Base-by-base conservation (phyloP, 2,797 vertebrate species). In the Simalia tracyae region DNA sequence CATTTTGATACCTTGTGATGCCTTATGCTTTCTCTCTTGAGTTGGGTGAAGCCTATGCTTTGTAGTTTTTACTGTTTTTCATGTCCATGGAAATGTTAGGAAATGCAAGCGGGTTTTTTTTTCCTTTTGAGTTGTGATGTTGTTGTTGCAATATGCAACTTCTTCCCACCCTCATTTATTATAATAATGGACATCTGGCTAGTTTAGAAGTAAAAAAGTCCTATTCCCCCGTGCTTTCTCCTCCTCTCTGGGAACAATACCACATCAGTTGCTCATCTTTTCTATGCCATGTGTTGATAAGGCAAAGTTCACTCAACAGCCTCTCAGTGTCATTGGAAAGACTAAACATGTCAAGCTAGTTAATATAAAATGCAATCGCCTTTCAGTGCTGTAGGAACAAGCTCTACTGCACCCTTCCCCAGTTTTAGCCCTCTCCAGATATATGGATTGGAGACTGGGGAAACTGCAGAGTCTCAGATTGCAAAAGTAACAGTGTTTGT, bases 281-380 rank as follows among this genome's bases (percentile, higher is more conserved):
- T 22, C 54, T 7, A 8, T 59, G 61, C 5, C 0, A 0, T 57
- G 72, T 92, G 66, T 57, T 86, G 46, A 92, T 86, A 9, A 4
- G 87, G 17, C 66, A 84, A 54, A 93, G 36, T 76, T 92, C 87
- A 91, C 46, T 95, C 94, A 93, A 61, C 3, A 2, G 72, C 86
- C 89, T 90, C 84, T 76, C 59, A 17, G 19, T 56, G n/a, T 61
- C 86, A 86, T 5, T 68, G 15, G 88, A 2, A 90, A 2, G 5
- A 24, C 72, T 4, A 93, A 95, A 81, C 50, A 87, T 57, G 36
- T 87, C 0, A 87, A 93, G 15, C 46, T 1, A 89, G 89, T 46
- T 57, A 90, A 86, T 36, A 36, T 86, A 9, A 50, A 56, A n/a
- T 19, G 5, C 60, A 84, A 17, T 31, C 28, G 59, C 22, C 2